Evolutionary conservation across 1,140 invertebrate genomes (phyloP), one percentile per base, ranked within the genome.

Genomic region (Procambarus virginalis): DNA sequence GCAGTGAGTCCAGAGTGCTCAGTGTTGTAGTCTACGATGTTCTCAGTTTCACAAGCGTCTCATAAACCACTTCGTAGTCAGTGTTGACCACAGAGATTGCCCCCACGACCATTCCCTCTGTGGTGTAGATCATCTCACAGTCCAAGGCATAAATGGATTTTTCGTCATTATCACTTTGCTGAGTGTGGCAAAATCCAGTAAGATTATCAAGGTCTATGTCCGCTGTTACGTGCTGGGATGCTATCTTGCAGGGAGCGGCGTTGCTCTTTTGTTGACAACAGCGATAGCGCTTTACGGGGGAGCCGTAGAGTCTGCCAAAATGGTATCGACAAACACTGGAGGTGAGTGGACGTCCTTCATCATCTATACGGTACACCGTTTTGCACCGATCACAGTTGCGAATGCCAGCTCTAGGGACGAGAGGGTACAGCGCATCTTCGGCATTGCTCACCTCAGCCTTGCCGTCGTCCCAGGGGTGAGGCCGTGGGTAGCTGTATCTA

Each of bases 51-150:
- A 99, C 97, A 76, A 96, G 95, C 14, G 95, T 95, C 93, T 98
- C 96, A 94, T 98, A 98, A 0, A 98, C 96, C 1, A 96, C 93
- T 60, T 83, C 4, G 17, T 97, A 97, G 91, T 97, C 95, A 2
- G 96, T 93, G 48, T 95, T 95, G 0, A 98, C 95, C 3, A 99
- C 94, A 0, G 97, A 97, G 0, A 99, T 95, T 93, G 97, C 96
- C 1, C 96, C 96, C 2, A 98, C 93, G 93, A 98, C 97, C 3
- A 98, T 93, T 0, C 98, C 98, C 2, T 94, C 94, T 0, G 95
- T 95, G 0, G 98, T 98, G 93, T 96, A 99, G 91, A 96, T 97
- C 98, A 99, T 99, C 94, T 99, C 98, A 93, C 98, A 98, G 93
- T 99, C 98, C 0, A 99, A 92, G 0, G 97, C 96, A 93, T 96